Percentiles rank a stretch among this genome's conserved stretches.
Evolutionary conservation across 2,797 vertebrate genomes (phyloP).

Genomic region (Epinephelus malabaricus): DNA sequence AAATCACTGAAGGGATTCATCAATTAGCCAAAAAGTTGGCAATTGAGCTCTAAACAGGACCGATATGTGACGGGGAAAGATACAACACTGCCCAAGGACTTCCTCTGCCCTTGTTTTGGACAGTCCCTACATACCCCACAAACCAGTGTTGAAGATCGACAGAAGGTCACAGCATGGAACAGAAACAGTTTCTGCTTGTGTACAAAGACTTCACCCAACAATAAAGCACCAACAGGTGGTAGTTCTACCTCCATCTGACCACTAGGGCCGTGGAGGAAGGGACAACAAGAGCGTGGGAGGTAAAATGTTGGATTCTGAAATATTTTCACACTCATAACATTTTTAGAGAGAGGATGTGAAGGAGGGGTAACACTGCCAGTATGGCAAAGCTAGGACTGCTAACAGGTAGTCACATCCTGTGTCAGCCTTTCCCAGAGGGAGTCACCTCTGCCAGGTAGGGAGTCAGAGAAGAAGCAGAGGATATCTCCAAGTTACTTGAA

Average conservation of each 20-base stretch:
- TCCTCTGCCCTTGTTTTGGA: neutral
- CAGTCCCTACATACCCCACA: neutral
- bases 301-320: constrained; percentile 51
- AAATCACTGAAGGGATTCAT: neutral
- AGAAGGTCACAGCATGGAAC: neutral
- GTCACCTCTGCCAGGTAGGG: constrained; percentile 17
- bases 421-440: constrained; percentile 40
- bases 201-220: neutral
- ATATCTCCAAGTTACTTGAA: neutral
- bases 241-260: constrained; percentile 6
- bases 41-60: neutral
- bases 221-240: constrained; percentile 21
- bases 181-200: constrained; percentile 1
- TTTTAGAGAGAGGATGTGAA: constrained; percentile 60
- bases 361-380: constrained; percentile 18
- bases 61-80: neutral
- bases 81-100: neutral
- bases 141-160: neutral
- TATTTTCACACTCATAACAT: constrained; percentile 55
- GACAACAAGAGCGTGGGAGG: constrained; percentile 25
- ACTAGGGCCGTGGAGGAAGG: neutral
- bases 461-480: constrained; percentile 4
- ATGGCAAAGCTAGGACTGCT: constrained; percentile 2
- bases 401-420: constrained; percentile 52
- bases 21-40: neutral